These are phyloP conservation scores for Ametastegia equiseti DNA, from an alignment of 2,888 invertebrate species.

Conservation along the genomic window DNA sequence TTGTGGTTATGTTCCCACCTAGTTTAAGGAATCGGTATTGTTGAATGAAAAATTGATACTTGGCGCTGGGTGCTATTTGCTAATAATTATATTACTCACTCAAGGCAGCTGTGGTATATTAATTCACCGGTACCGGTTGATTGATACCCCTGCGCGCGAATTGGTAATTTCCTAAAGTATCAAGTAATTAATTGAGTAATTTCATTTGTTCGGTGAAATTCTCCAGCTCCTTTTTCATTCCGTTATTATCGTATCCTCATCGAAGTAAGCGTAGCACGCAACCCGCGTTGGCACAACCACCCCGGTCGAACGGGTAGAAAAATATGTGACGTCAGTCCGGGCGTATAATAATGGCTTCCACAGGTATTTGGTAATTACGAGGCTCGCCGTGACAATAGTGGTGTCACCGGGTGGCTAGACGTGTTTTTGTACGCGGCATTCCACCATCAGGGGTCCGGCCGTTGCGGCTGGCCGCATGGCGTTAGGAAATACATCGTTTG, in stretches of 20 bases:
- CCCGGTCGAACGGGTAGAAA: slow-evolving; percentile 1
- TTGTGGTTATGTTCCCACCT: neutral
- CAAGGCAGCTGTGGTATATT: neutral
- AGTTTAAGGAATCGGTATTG: neutral
- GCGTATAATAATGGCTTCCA: slow-evolving; percentile 42
- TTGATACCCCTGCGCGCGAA: slow-evolving; percentile 33
- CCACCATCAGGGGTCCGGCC: slow-evolving; percentile 44
- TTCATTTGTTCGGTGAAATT: slow-evolving; percentile 41
- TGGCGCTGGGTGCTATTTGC: neutral
- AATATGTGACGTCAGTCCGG: slow-evolving; percentile 36
- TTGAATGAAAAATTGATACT: neutral
- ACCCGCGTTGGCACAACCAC: neutral
- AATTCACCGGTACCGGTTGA: neutral
- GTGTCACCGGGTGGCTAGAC: slow-evolving; percentile 38
- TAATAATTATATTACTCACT: neutral
- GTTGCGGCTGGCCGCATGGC: slow-evolving; percentile 17
- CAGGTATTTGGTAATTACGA: slow-evolving; percentile 46
- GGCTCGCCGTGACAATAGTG: slow-evolving; percentile 43
- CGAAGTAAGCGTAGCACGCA: slow-evolving; percentile 30
- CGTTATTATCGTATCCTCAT: slow-evolving; percentile 40
- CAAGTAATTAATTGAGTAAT: slow-evolving; percentile 43
- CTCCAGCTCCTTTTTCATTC: slow-evolving; percentile 33
- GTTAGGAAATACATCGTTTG: slow-evolving; percentile 47
- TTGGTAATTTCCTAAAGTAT: slow-evolving; percentile 41
- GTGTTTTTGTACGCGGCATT: slow-evolving; percentile 46